Base-by-base conservation (phyloP, 1,140 invertebrate species). In the Drosophila lowei region DNA sequence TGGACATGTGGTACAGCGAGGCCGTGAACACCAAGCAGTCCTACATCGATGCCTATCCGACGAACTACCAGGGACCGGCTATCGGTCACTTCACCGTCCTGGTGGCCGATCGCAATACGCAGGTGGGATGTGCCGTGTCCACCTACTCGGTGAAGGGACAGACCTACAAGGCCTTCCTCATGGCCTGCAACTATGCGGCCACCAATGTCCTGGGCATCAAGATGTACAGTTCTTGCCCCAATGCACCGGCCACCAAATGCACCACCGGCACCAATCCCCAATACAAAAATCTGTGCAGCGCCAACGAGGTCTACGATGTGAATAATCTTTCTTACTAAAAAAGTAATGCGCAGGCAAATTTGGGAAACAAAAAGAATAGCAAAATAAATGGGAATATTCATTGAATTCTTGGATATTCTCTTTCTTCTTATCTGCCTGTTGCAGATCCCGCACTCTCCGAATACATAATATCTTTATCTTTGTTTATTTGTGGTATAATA, bases 11-110 rank as follows among this genome's bases (percentile, higher is more conserved):
- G 86, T 89, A 79, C 57, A 11, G 15, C 11, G 86, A 89, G 48
- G 67, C 64, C 1, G 48, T 43, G 0, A 13, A 81, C 25, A 58
- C 65, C 15, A 66, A 61, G 15, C 80, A 85, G 61, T 9, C 56
- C 3, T 46, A 86, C 18, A 89, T 89, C 54, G 48, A 89, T 46
- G 52, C 62, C 9, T 89, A 86, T 58, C 86, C 81, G 5, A 7
- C 41, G 2, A 54, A 58, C 15, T 80, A 89, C 34, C 55, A 49
- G 9, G 77, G 77, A 1, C 74, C 85, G 25, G 72, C 54, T 7
- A 90, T 90, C 53, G 89, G 86, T 1, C 90, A 90, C 28, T 90
- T 91, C 50, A 90, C 90, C 8, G 84, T 90, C 0, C 55, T 90
- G 52, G 72, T 90, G 0, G 77, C 88, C 7, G 89, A 90, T 75